These are phyloP conservation scores for Alligator sinensis DNA, from an alignment of 2,113 vertebrate species.

Conservation along the genomic window DNA sequence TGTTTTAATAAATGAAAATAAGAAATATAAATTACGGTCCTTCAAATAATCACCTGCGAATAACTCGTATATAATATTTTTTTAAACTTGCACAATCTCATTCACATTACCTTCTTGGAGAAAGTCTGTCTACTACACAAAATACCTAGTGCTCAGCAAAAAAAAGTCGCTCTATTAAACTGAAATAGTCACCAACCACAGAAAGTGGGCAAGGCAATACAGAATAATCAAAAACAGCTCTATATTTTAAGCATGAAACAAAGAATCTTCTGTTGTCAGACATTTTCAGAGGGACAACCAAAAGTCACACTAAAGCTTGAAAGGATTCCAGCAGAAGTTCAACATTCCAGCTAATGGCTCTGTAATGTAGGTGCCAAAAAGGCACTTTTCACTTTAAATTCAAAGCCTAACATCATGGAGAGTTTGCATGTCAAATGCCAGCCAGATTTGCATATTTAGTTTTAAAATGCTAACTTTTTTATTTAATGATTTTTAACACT, in stretches of 20 bases:
- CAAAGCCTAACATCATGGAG: background rate
- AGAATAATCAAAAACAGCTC: constrained; percentile 82
- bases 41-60: background rate
- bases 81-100: background rate
- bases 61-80: constrained; percentile 9
- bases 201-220: constrained; percentile 74
- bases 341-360: constrained; percentile 57
- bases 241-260: constrained; percentile 84
- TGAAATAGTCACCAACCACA: constrained; percentile 68
- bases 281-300: constrained; percentile 77
- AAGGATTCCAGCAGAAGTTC: constrained; percentile 70
- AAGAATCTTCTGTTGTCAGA: constrained; percentile 83
- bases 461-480: constrained; percentile 16
- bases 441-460: background rate
- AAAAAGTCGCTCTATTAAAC: constrained; percentile 71
- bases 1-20: background rate
- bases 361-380: constrained; percentile 42
- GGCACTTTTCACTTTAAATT: constrained; percentile 60
- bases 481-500: constrained; percentile 45
- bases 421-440: background rate
- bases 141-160: constrained; percentile 68
- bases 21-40: background rate
- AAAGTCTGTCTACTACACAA: constrained; percentile 52
- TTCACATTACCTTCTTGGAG: constrained; percentile 54
- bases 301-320: constrained; percentile 68